Percentiles rank a stretch among this genome's conserved stretches.
phyloP scores from a whole-genome alignment of 2,797 vertebrate genomes.

The Allobates femoralis region DNA sequence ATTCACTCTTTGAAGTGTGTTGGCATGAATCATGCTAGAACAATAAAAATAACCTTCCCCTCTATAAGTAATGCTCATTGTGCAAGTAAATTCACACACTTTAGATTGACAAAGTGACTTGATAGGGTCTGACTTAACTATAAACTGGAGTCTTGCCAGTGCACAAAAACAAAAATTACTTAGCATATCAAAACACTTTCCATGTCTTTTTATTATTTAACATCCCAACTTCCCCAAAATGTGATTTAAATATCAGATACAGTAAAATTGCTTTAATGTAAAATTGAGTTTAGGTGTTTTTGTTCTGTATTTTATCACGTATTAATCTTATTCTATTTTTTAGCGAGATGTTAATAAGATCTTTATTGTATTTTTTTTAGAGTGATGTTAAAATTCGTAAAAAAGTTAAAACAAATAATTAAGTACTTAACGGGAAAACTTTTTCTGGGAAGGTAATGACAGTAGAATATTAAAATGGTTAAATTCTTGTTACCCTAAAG shows the following conservation, averaged over 20 bases:
- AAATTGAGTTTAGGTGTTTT: background rate
- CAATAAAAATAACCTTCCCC: conserved; percentile 45
- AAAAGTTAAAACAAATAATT: too few relatives aligned
- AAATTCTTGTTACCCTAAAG: too few relatives aligned
- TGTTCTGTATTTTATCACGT: background rate
- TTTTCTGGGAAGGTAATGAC: too few relatives aligned
- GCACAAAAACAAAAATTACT: conserved; percentile 16
- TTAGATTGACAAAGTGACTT: conserved; percentile 48
- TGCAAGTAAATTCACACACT: conserved; percentile 28
- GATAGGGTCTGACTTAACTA: conserved; percentile 32
- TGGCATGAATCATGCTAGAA: conserved; percentile 39
- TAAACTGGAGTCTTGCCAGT: conserved; percentile 10
- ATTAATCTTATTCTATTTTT: too few relatives aligned
- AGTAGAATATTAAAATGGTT: too few relatives aligned
- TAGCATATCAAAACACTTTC: conserved; percentile 34
- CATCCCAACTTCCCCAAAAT: conserved; percentile 5
- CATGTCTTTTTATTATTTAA: conserved; percentile 16
- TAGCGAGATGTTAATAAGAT: too few relatives aligned
- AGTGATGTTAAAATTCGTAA: too few relatives aligned
- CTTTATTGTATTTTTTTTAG: too few relatives aligned
- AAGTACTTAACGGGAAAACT: too few relatives aligned
- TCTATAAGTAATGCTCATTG: conserved; percentile 44
- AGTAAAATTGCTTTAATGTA: conserved; percentile 4
- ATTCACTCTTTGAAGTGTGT: conserved; percentile 60
- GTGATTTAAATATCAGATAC: background rate